Conservation (phyloP, 1,140 invertebrate species). For the Stegodyphus dumicola region DNA sequence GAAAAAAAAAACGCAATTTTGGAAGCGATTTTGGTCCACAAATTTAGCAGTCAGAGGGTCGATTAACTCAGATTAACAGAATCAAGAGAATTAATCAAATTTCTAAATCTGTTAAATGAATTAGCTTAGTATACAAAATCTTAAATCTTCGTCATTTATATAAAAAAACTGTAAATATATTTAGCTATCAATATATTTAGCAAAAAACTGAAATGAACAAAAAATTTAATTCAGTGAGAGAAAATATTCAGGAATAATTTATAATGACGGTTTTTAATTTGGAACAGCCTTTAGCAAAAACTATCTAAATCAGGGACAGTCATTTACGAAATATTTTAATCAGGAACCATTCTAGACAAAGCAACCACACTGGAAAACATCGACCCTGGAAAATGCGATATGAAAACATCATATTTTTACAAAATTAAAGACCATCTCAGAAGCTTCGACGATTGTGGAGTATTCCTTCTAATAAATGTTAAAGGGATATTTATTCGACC, state of each 20-base stretch:
- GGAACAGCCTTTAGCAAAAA: background rate
- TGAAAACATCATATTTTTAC: background rate
- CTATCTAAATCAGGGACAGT: background rate
- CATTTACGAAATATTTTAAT: background rate
- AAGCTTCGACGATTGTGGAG: background rate
- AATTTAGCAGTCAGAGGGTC: no score
- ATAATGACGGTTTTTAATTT: no score
- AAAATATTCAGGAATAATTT: no score
- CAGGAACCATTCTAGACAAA: background rate
- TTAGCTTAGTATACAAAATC: background rate
- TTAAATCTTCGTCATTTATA: background rate
- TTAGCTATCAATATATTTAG: no score
- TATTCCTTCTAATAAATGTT: background rate
- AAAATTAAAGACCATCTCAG: background rate
- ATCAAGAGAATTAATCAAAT: background rate
- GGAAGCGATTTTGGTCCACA: no score
- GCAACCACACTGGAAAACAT: background rate
- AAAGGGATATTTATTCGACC: background rate
- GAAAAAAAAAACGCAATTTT: no score
- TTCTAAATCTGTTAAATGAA: background rate
- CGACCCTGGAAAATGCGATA: background rate
- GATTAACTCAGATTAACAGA: background rate
- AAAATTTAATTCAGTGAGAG: background rate
- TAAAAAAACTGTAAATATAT: no score
- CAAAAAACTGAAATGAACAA: background rate